Base-by-base conservation (phyloP, 2,888 invertebrate genomes). In the Escarpia spicata region DNA sequence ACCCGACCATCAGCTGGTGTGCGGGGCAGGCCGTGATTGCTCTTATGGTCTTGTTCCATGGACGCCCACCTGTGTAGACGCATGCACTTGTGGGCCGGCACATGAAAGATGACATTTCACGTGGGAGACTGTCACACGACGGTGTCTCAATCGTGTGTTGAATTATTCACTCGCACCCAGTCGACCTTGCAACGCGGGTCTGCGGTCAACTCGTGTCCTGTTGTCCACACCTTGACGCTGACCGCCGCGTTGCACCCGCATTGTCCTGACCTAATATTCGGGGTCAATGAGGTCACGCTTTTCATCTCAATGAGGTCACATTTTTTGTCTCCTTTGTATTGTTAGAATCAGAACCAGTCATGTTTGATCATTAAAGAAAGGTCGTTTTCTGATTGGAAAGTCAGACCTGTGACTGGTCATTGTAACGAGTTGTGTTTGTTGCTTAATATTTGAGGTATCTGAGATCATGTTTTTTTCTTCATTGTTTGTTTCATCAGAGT, bases 131-230 rank as follows among this genome's bases (percentile, higher is more conserved):
- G 75, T 75, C 75, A 75, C 75, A 52, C 52, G 52, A 9, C 75
- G 75, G n/a, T 26, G n/a, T 75, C 75, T 75, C 75, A 75, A 26
- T 19, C 75, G 75, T 75, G 75, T 75, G 26, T 6, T 75, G 26
- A 75, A 75, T 75, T 75, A 75, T 75, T 75, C 75, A 75, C 75
- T 75, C 75, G 75, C 75, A 75, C 75, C 75, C 26, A 19, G 75
- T 75, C 75, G 6, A 75, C 75, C 75, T 26, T 26, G 75, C 75
- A 75, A 26, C 52, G 75, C 26, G 19, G 26, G 19, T 75, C 15
- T 26, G 75, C 26, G 75, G 75, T 75, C 75, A 75, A 75, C 75
- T 75, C 19, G 19, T 75, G 75, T 75, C n/a, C 26, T 15, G 75
- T 15, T 75, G 75, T 75, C 75, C 75, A 75, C 75, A 75, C 75